phyloP scores from a whole-genome alignment of 2,113 vertebrate genomes.

The Oxygymnocypris stewartii region DNA sequence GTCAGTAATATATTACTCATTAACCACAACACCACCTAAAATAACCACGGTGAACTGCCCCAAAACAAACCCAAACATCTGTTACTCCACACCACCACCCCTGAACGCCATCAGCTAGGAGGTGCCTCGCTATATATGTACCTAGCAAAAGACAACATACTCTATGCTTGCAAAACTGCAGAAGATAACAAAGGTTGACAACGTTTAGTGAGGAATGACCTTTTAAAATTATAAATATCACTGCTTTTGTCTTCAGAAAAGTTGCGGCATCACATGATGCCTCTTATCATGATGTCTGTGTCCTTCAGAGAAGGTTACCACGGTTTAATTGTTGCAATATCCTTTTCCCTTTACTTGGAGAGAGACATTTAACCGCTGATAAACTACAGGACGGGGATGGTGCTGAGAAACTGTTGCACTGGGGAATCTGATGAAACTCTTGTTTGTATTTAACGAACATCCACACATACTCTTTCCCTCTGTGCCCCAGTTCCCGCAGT shows the following conservation, averaged over 20 bases:
- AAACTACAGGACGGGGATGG: neutral
- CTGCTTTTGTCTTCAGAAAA: neutral
- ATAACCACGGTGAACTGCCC: neutral
- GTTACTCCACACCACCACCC: neutral
- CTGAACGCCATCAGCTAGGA: neutral
- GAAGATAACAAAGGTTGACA: constrained; percentile 4
- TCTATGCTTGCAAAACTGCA: neutral
- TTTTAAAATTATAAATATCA: neutral
- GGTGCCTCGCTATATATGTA: constrained; percentile 27
- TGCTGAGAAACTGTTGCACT: constrained; percentile 6
- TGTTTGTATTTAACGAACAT: neutral
- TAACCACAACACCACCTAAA: constrained; percentile 51
- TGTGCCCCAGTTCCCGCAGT: neutral
- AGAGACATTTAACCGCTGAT: constrained; percentile 8
- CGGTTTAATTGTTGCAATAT: constrained; percentile 27
- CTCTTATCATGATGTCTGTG: neutral
- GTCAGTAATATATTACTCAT: constrained; percentile 40
- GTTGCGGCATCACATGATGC: neutral
- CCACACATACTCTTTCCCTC: neutral
- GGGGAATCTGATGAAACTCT: neutral
- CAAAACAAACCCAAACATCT: constrained; percentile 10
- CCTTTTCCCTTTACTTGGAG: constrained; percentile 4
- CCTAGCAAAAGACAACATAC: neutral
- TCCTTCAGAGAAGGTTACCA: constrained; percentile 31
- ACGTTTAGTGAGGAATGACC: neutral